Base-by-base conservation (phyloP, 2,888 invertebrate genomes). In the Sinohyriopsis cumingii region DNA sequence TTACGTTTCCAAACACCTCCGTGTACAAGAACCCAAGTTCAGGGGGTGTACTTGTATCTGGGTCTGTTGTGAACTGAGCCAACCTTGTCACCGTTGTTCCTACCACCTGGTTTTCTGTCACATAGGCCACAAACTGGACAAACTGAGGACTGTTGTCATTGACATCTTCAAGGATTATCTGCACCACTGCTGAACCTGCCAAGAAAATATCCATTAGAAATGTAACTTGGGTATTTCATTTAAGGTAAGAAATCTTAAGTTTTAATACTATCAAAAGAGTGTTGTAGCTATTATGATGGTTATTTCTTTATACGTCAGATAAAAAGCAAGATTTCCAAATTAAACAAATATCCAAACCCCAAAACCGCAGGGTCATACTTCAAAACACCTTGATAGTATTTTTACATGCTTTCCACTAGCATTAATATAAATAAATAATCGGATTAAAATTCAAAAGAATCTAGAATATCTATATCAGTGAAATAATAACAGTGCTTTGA, bases 121-220 rank as follows among this genome's bases (percentile, higher is more conserved):
- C 81, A 59, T 75, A 70, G 7, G 82, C 86, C 7, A 72, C 78
- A 24, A 86, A 82, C 54, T 80, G 71, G 1, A 92, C 91, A 85
- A 98, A 96, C 55, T 93, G 91, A 0, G 97, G 98, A 0, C 95
- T 96, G 87, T 97, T 97, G 86, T 98, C 97, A 87, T 98, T 98
- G n/a, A 96, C 93, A 89, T 98, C 97, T 15, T 93, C 92, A 1
- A 98, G 88, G 33, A 93, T 92, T 67, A 98, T 94, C 87, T 93
- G 94, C 0, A 98, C 95, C 0, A 93, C 93, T 0, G 96, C 93
- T 0, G 95, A 95, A n/a, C 96, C 97, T 62, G 78, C 1, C 77
- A 79, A 57, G 64, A 65, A 20, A 71, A 75, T 15, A n/a, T 22
- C 19, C 64, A 64, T 59, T 19, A 59, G 59, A 59, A 60, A 65